Percentiles rank a stretch among this genome's conserved stretches.
Conservation (phyloP, 1,140 invertebrate species). For the Lasioglossum baleicum region DNA sequence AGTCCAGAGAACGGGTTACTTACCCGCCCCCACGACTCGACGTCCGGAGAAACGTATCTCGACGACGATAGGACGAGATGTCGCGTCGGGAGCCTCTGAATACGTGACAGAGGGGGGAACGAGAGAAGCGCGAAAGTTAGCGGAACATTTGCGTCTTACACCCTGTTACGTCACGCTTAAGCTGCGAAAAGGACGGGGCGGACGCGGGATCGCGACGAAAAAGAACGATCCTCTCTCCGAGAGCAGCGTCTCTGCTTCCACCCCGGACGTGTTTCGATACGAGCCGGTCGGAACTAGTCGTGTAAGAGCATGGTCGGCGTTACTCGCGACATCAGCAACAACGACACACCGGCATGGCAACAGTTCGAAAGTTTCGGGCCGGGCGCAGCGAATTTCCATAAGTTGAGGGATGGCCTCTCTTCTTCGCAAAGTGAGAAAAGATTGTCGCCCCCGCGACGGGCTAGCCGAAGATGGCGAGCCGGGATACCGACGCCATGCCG, state of each 20-base stretch:
- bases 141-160: background rate
- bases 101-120: background rate
- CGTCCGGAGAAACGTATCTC: background rate
- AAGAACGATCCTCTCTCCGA: background rate
- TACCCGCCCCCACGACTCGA: too few relatives aligned
- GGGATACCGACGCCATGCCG: conserved; percentile 41
- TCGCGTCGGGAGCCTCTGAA: background rate
- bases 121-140: background rate
- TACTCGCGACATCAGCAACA: conserved; percentile 8
- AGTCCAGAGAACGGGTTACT: background rate
- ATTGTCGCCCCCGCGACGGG: conserved; percentile 59
- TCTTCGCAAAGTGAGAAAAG: conserved; percentile 74
- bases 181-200: background rate
- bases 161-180: background rate
- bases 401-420: conserved; percentile 75
- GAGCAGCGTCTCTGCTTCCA: background rate
- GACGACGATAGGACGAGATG: background rate
- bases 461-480: conserved; percentile 42
- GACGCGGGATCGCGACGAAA: background rate
- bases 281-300: background rate
- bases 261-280: conserved; percentile 4
- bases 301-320: background rate
- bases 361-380: conserved; percentile 38
- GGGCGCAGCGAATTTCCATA: conserved; percentile 72
- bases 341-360: background rate